Evolutionary conservation across 2,113 vertebrate species (phyloP), one percentile per base, ranked within the genome.

Genomic region (Anguilla japonica): DNA sequence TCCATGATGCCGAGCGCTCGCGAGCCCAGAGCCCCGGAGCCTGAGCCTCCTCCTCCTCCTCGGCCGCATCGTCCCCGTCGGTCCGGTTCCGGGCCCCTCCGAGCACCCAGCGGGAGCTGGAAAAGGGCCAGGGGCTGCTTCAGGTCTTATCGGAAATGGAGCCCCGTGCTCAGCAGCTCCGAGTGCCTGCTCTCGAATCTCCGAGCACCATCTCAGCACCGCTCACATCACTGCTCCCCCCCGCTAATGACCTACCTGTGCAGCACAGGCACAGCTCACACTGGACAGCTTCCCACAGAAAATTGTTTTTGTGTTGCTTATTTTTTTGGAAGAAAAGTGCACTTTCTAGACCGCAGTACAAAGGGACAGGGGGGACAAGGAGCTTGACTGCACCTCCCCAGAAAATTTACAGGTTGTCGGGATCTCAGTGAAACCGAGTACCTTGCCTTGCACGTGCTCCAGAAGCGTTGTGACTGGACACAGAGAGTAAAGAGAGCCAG

Each of bases 401-500:
- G 20, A 20, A 79, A 15, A 79, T 18, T 41, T 80, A 41, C 34
- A 41, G 79, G 79, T 41, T 80, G 20, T 20, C 79, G 22, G 79
- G 16, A 80, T 80, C 79, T 11, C 0, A 20, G 26, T 41, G 39
- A 80, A 80, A 41, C 6, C 40, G 13, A 3, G 14, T 80, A 39
- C 79, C 5, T 41, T 29, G 5, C 5, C 79, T 41, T 80, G 3
- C 40, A 16, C 7, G 13, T 22, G n/a, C 71, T 34, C 84, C 82
- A 87, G 53, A 79, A 46, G 57, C 3, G 79, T 22, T 40, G 40
- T 43, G 75, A 81, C 15, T 60, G 40, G 63, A 53, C 41, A 29
- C 53, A 7, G 39, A 57, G 16, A 63, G 86, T 71, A 88, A 82
- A 57, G 87, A 84, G 89, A 89, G 83, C 86, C 90, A 91, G 89